Base-by-base conservation (phyloP, 2,888 invertebrate genomes). In the Pantelozetes paolii region DNA sequence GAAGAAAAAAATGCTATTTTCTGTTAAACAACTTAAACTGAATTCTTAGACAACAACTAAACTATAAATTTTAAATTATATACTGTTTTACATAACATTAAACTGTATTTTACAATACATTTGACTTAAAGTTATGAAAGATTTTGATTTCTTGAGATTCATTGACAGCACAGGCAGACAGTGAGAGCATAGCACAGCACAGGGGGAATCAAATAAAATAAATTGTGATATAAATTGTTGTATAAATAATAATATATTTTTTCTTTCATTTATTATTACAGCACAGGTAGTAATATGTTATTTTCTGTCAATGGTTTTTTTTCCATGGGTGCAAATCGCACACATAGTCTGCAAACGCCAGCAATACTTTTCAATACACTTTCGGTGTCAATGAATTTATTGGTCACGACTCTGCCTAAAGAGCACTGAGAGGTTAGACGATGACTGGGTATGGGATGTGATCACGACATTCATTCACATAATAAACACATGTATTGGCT, bases 321-420 rank as follows among this genome's bases (percentile, higher is more conserved):
- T 45, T 11, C 2, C 18, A 18, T 45, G 15, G 18, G 15, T 11
- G 15, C 6, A 18, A 23, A 23, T 57, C 23, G 23, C 26, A 57
- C 57, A 57, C 11, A 57, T 26, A 57, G 6, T 20, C 23, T 57
- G 28, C 11, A 8, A 57, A 9, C 57, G 57, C 23, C 23, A 23
- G 3, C 15, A 57, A 57, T 28, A 18, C 6, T 45, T 45, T 3
- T 45, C 2, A 2, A 13, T 18, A 45, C 8, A 23, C 5, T 57
- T 57, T 57, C 28, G 15, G 57, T 57, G 57, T 57, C 57, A 57
- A 57, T 57, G 57, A 57, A 57, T 57, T 57, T 57, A 57, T 57
- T 26, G 57, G 28, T 57, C 57, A 57, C 57, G 57, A 57, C 28
- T 28, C 2, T 57, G 3, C 20, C 13, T 40, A 6, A 40, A 40